A percentile compares a stretch with the other conserved stretches of the same genome.
Conservation (phyloP, 2,888 invertebrate species). For the Apamea crenata region DNA sequence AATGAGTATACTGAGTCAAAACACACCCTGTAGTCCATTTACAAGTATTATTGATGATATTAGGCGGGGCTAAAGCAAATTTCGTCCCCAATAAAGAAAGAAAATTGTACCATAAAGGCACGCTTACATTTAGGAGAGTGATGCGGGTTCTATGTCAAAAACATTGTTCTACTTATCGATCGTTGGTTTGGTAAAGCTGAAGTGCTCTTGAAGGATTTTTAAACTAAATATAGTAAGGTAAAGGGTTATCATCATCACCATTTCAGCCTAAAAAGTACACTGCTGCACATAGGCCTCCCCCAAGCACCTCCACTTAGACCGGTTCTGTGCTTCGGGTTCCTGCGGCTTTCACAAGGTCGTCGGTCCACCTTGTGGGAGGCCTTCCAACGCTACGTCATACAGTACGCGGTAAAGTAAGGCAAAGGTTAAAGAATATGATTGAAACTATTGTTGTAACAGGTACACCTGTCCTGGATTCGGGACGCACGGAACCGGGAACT, state of each 20-base stretch:
- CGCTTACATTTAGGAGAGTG: slow-evolving; percentile 20
- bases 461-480: no score
- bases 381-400: no score
- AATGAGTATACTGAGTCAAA: slow-evolving; percentile 73
- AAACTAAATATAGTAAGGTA: neutral
- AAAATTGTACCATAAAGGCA: slow-evolving; percentile 48
- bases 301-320: no score
- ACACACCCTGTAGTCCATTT: slow-evolving; percentile 81
- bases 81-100: slow-evolving; percentile 65
- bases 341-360: no score
- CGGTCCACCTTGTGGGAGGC: no score
- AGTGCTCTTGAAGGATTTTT: neutral
- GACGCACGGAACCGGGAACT: no score
- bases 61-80: slow-evolving; percentile 70
- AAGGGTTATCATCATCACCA: neutral
- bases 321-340: no score
- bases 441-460: no score
- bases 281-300: no score
- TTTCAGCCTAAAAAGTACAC: no score
- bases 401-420: no score
- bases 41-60: slow-evolving; percentile 83
- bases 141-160: slow-evolving; percentile 14
- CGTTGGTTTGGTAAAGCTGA: neutral
- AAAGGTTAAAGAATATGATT: no score
- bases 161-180: neutral